Evolutionary conservation across 2,888 invertebrate species (phyloP), one percentile per base, ranked within the genome.

Genomic region (Polydrusus pterygomalis): DNA sequence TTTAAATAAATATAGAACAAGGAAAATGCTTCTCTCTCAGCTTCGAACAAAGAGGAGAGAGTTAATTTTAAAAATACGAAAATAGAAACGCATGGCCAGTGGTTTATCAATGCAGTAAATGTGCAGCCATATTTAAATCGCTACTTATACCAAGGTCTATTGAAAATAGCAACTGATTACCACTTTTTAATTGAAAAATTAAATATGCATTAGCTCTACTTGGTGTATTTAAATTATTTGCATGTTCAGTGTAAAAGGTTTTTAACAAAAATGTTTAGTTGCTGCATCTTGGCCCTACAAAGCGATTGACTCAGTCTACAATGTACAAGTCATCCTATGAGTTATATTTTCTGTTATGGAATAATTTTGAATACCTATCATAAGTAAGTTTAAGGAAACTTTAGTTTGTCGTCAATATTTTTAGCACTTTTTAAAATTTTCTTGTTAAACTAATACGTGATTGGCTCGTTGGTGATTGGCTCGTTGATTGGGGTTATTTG

Each of bases 121-220:
- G 34, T 56, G 34, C 34, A 56, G 15, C 34, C 34, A 3, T 15
- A 56, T 25, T 11, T n/a, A 25, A 56, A n/a, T n/a, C 9, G 56
- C 15, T 34, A 7, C 20, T 45, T 63, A 10, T 25, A 34, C 25
- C 45, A 63, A 63, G 63, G 63, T 63, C 45, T 45, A 13, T 63
- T 18, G 60, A 60, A 43, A 45, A 45, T n/a, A 43, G 43, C 47
- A 63, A 18, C 17, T 63, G 45, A 45, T 43, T 63, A 63, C 25
- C 45, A 43, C 17, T 62, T 38, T 62, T 43, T 18, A 40, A 62
- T 43, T 43, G 17, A 47, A 47, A 17, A 47, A 47, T 47, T 47
- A 47, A 47, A 47, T 47, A 60, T 34, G 8, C 15, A 60, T 9
- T 34, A 60, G 34, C 38, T 17, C 15, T 34, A 34, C 5, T 11